Evolutionary conservation across 2,113 vertebrate species (phyloP).

Genomic region (Eptesicus fuscus): DNA sequence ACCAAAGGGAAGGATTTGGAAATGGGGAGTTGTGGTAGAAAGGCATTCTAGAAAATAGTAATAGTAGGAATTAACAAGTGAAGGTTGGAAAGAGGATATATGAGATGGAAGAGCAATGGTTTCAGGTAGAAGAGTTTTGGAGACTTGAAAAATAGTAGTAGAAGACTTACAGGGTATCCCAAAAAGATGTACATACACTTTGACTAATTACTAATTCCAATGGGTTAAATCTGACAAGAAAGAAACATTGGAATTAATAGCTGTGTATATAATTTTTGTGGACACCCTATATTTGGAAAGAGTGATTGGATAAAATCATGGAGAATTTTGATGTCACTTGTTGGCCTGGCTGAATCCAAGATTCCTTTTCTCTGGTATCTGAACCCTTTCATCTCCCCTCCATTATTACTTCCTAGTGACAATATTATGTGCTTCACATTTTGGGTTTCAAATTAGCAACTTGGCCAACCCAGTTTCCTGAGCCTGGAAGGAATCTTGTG

Average conservation of each 20-base stretch:
- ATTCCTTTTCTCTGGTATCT: background rate
- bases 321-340: background rate
- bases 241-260: no score
- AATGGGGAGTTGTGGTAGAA: background rate
- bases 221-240: no score
- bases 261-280: no score
- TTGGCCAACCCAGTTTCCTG: slow-evolving; percentile 15
- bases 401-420: background rate
- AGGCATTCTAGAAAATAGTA: background rate
- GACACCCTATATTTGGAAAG: background rate
- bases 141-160: background rate
- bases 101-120: background rate
- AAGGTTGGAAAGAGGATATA: background rate
- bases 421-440: background rate
- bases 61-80: background rate
- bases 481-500: slow-evolving; percentile 27
- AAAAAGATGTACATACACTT: no score
- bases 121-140: background rate
- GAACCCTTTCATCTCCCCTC: background rate
- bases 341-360: background rate
- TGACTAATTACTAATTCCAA: no score
- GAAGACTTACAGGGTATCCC: background rate
- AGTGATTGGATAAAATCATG: background rate
- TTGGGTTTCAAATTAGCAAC: background rate
- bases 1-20: background rate